Conservation (phyloP, 1,140 invertebrate genomes). For the Danaus plexippus region DNA sequence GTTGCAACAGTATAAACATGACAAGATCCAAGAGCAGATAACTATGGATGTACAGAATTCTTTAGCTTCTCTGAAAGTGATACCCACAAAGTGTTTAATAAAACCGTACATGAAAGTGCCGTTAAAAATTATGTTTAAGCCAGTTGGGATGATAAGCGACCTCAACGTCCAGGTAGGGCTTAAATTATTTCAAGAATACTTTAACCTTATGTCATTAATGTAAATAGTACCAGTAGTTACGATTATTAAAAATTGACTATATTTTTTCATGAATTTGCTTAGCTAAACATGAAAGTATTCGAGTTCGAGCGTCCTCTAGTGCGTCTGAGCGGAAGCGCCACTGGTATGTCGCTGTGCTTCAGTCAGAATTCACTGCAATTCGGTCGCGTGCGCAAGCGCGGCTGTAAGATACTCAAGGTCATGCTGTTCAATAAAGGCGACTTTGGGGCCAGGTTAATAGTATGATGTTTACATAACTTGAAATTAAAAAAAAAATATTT, state of each 20-base stretch:
- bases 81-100: slow-evolving; percentile 51
- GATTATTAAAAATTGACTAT: background rate
- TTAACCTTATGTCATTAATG: no score
- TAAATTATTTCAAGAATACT: background rate
- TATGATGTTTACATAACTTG: slow-evolving; percentile 2
- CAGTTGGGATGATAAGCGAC: slow-evolving; percentile 53
- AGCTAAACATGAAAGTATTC: slow-evolving; percentile 60
- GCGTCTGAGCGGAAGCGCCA: slow-evolving; percentile 48
- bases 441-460: slow-evolving; percentile 46
- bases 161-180: slow-evolving; percentile 48
- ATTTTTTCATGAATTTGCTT: slow-evolving; percentile 12
- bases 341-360: slow-evolving; percentile 52
- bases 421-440: slow-evolving; percentile 59
- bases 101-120: slow-evolving; percentile 50
- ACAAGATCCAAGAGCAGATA: slow-evolving; percentile 48
- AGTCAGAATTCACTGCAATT: slow-evolving; percentile 59
- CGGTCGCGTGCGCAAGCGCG: slow-evolving; percentile 51
- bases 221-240: no score
- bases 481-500: slow-evolving; percentile 10
- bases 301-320: slow-evolving; percentile 48
- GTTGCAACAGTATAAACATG: slow-evolving; percentile 46
- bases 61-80: slow-evolving; percentile 52
- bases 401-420: slow-evolving; percentile 56
- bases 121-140: slow-evolving; percentile 60
- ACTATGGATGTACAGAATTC: slow-evolving; percentile 50